Evolutionary conservation across 2,797 vertebrate genomes (phyloP).

Genomic region (Enteromius viviparus): DNA sequence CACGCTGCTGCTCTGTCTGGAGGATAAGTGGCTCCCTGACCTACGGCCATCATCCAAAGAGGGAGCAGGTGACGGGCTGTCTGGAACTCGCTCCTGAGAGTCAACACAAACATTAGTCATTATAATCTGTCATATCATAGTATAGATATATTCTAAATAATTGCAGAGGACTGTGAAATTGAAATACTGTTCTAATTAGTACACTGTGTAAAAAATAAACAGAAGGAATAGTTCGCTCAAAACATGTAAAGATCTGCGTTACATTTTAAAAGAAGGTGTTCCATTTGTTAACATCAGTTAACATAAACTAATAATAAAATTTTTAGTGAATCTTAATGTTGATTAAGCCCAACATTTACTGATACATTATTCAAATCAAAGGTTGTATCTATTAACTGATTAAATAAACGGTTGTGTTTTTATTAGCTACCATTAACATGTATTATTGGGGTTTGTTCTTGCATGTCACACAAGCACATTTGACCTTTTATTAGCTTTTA

Average conservation of each 20-base stretch:
- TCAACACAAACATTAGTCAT: slow-evolving; percentile 18
- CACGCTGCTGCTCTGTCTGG: slow-evolving; percentile 94
- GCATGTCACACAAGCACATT: background rate
- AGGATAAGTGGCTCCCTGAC: slow-evolving; percentile 87
- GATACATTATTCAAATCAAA: background rate
- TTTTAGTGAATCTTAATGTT: background rate
- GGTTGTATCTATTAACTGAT: background rate
- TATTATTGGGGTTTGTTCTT: background rate
- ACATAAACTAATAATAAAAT: background rate
- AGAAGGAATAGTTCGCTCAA: background rate
- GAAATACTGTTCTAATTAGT: background rate
- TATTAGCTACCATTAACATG: background rate
- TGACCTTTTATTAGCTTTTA: background rate
- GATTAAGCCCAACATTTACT: background rate
- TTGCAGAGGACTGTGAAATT: background rate
- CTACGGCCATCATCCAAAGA: slow-evolving; percentile 93
- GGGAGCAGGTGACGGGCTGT: slow-evolving; percentile 93
- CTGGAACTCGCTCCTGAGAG: slow-evolving; percentile 87
- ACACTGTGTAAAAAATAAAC: background rate
- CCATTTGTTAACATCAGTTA: background rate
- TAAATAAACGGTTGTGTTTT: background rate
- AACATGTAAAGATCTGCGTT: background rate
- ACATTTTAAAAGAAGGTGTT: background rate
- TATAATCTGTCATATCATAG: background rate
- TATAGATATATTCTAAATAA: background rate